Conservation (phyloP, 2,888 invertebrate species). For the Yponomeuta cagnagella region DNA sequence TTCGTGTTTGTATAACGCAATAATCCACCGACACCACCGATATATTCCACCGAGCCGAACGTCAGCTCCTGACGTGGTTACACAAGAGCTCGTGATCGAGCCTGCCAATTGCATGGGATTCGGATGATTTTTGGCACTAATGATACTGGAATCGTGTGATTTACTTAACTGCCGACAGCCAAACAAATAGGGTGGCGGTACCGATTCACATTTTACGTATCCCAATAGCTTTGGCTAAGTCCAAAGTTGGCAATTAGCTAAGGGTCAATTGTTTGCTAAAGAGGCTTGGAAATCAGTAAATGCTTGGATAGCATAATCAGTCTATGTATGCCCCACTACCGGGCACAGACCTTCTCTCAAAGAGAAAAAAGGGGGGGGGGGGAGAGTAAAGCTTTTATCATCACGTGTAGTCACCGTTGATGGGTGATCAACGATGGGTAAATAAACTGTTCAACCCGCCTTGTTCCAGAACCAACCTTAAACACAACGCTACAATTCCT, state of each 20-base stretch:
- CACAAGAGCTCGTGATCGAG: not conserved
- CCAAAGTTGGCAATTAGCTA: not conserved
- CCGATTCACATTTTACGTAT: not conserved
- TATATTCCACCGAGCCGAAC: not conserved
- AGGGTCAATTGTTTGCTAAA: not conserved
- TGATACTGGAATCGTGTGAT: not conserved
- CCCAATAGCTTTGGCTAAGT: too few relatives aligned
- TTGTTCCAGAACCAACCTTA: too few relatives aligned
- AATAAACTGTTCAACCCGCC: too few relatives aligned
- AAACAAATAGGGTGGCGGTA: not conserved
- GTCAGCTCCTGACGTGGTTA: not conserved
- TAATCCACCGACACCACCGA: not conserved
- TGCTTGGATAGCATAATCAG: too few relatives aligned
- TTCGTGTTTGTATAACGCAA: conserved; percentile 3
- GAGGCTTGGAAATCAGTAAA: too few relatives aligned
- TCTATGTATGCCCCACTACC: too few relatives aligned
- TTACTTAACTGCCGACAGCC: not conserved
- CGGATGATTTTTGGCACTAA: not conserved
- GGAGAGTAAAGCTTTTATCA: too few relatives aligned
- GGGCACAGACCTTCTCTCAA: too few relatives aligned
- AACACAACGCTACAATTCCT: too few relatives aligned
- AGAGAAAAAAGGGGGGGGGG: too few relatives aligned
- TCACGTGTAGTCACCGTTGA: too few relatives aligned
- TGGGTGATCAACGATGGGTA: too few relatives aligned
- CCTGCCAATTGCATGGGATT: not conserved